These are phyloP conservation scores for Glyphotaelius pellucidus DNA, from an alignment of 2,888 invertebrate genomes.

Conservation along the genomic window DNA sequence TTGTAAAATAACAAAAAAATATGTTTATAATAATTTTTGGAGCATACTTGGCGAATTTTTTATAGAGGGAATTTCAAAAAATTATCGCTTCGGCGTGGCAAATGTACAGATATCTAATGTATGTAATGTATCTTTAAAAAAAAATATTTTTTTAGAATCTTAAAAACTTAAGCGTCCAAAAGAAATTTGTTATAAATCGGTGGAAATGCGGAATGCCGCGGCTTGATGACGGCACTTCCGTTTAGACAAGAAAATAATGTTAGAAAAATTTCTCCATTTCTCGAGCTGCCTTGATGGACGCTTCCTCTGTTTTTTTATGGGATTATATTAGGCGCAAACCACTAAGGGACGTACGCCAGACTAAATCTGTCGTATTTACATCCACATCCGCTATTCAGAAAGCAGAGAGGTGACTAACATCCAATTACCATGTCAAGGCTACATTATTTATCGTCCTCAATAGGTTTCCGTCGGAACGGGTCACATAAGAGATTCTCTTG, in stretches of 20 bases:
- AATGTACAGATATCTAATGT: no score
- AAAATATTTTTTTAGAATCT: no score
- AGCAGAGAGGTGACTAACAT: background rate
- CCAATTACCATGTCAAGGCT: background rate
- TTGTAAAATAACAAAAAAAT: no score
- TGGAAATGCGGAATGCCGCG: no score
- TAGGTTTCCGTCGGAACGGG: background rate
- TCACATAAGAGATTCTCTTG: background rate
- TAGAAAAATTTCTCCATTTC: background rate
- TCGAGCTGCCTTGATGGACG: background rate
- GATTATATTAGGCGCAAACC: background rate
- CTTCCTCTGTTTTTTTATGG: background rate
- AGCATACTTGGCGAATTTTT: no score
- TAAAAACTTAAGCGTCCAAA: no score
- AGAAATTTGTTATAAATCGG: no score
- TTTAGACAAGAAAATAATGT: background rate
- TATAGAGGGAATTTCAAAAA: no score
- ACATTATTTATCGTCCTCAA: background rate
- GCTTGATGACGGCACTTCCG: background rate
- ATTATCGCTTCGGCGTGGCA: no score
- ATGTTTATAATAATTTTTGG: no score
- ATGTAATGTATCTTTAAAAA: no score
- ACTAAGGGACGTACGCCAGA: background rate
- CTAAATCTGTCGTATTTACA: background rate
- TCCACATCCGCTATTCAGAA: slow-evolving; percentile 8